Base-by-base conservation (phyloP, 1,140 invertebrate genomes). In the Mizuhopecten yessoensis region DNA sequence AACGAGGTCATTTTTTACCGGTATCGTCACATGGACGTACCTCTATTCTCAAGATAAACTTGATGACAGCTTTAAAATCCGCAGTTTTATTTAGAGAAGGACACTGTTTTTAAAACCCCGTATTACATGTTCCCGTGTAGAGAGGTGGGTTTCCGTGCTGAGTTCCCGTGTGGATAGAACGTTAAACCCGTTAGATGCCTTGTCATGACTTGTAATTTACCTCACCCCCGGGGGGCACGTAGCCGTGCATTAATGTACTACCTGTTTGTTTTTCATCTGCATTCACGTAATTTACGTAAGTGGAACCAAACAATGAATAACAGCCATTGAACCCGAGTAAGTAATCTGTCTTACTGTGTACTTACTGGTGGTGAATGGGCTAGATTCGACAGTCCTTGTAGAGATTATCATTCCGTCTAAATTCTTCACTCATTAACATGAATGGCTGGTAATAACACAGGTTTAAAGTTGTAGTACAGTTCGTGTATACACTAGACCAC, bases 261-360 rank as follows among this genome's bases (percentile, higher is more conserved):
- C 15, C 3, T 75, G 57, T 75, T 75, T 75, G n/a, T 75, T 75
- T 75, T 75, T 75, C 29, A 75, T n/a, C 57, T 75, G n/a, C n/a
- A 29, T 75, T 75, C n/a, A 75, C 57, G 57, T 75, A 75, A 75
- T 75, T 75, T 29, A 75, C 57, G 57, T 75, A 75, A 75, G 57
- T 75, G 57, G 57, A 29, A 75, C 57, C n/a, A 29, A 75, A 75
- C 57, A 75, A 75, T 75, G 29, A 17, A 5, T 75, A 75, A 75
- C 57, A 17, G 57, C 23, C 29, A 75, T 45, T 45, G 42, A 75
- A 75, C 57, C n/a, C n/a, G n/a, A n/a, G 17, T 45, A 75, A 17
- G 57, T 75, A 75, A 75, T 75, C 57, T 9, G 57, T 75, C 57
- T 75, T 75, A 75, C 57, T 1, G 57, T n/a, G 57, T 75, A 75